These are phyloP conservation scores for Erpobdella octoculata DNA, from an alignment of 2,888 invertebrate genomes.

Conservation along the genomic window DNA sequence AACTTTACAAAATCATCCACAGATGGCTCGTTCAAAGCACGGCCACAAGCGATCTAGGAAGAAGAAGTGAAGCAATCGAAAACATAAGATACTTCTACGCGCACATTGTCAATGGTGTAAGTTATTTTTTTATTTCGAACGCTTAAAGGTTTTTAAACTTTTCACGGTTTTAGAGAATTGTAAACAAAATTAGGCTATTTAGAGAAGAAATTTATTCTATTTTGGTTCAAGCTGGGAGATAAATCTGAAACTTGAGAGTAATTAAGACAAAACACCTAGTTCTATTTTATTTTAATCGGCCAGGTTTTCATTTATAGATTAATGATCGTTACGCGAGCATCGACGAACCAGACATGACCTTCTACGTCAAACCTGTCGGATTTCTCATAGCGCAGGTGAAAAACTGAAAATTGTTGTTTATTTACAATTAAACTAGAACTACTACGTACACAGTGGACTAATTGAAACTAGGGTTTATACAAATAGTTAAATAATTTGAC, in stretches of 20 bases:
- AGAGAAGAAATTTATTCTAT: not conserved
- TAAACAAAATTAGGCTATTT: not conserved
- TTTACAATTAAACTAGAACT: too few species aligned
- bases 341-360: constrained; percentile 36
- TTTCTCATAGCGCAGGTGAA: constrained; percentile 30
- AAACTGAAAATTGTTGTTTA: too few species aligned
- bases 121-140: too few species aligned
- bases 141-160: not conserved
- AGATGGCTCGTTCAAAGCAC: constrained; percentile 28
- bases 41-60: not conserved
- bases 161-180: not conserved
- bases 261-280: not conserved
- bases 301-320: constrained; percentile 21
- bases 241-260: not conserved
- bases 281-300: not conserved
- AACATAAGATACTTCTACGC: constrained; percentile 35
- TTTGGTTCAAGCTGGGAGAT: not conserved
- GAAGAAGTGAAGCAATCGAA: constrained; percentile 29
- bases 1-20: not conserved
- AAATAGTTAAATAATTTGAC: not conserved
- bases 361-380: constrained; percentile 27
- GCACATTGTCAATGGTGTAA: constrained; percentile 34
- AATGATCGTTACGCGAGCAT: constrained; percentile 37
- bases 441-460: not conserved
- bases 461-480: not conserved